phyloP scores from a whole-genome alignment of 2,797 vertebrate genomes.

The Lophotriccus pileatus region DNA sequence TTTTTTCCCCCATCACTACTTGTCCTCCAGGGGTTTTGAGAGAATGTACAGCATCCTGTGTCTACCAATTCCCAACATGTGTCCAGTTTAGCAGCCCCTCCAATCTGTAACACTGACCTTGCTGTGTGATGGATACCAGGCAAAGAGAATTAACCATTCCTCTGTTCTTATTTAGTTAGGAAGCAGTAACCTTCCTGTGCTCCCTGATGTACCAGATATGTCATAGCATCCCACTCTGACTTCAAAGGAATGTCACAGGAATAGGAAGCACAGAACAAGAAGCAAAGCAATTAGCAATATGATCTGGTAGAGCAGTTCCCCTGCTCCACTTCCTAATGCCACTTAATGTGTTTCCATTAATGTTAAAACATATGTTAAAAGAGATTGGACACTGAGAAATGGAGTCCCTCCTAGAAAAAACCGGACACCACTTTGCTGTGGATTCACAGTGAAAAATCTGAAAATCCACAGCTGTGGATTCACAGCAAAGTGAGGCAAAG shows the following conservation, averaged over 20 bases:
- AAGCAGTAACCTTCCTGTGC: conserved; percentile 58
- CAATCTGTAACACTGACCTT: not conserved
- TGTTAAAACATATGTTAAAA: conserved; percentile 11
- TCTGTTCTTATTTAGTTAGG: conserved; percentile 49
- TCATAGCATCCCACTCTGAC: conserved; percentile 39
- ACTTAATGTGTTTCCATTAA: conserved; percentile 22
- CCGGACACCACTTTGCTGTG: not conserved
- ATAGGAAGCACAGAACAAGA: conserved; percentile 50
- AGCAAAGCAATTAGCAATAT: conserved; percentile 39
- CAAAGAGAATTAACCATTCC: conserved; percentile 31
- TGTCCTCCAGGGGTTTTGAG: not conserved
- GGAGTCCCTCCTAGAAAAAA: not conserved
- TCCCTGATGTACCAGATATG: conserved; percentile 54
- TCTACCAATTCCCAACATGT: not conserved
- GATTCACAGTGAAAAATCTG: not conserved
- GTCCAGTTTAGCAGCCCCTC: not conserved
- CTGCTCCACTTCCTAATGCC: conserved; percentile 26
- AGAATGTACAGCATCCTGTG: not conserved
- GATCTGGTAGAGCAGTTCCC: not conserved
- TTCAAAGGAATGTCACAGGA: conserved; percentile 59
- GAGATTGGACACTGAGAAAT: not conserved
- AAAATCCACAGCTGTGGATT: not conserved
- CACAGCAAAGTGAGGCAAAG: not conserved
- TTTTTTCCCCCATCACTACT: not conserved
- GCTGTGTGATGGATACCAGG: conserved; percentile 31